Evolutionary conservation across 2,113 vertebrate species (phyloP).

Genomic region (Sciurus niger): DNA sequence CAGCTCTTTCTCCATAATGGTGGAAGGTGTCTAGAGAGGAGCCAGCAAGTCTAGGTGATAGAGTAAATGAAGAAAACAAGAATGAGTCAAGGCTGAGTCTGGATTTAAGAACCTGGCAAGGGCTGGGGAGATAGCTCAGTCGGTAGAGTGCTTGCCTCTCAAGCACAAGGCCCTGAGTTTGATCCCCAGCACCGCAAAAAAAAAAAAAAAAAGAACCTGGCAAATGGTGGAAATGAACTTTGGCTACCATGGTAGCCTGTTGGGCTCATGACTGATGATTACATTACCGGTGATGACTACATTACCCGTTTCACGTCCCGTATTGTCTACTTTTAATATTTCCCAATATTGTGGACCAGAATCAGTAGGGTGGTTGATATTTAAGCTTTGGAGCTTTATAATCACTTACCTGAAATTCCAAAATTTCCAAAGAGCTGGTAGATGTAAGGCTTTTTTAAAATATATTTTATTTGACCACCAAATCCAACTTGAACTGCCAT

Average conservation of each 20-base stretch:
- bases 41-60: not conserved
- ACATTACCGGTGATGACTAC: not conserved
- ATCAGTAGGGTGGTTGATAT: not conserved
- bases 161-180: no score
- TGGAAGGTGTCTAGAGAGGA: conserved; percentile 1
- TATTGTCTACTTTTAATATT: not conserved
- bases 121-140: no score
- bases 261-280: not conserved
- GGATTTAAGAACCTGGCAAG: not conserved
- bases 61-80: not conserved
- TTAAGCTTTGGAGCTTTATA: not conserved
- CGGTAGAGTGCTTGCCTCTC: no score
- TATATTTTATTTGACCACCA: not conserved
- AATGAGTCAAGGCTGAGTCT: not conserved
- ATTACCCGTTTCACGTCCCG: not conserved
- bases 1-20: not conserved
- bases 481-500: not conserved
- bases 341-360: not conserved
- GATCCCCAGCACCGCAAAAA: no score
- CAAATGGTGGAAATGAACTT: not conserved
- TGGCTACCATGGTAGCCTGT: not conserved
- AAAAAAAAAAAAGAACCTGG: not conserved
- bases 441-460: not conserved
- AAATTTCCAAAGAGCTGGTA: not conserved
- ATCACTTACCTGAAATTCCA: not conserved